A percentile compares a stretch with the other conserved stretches of the same genome.
Evolutionary conservation across 2,797 vertebrate species (phyloP).

Genomic region (Stomatorhinus walkeri): DNA sequence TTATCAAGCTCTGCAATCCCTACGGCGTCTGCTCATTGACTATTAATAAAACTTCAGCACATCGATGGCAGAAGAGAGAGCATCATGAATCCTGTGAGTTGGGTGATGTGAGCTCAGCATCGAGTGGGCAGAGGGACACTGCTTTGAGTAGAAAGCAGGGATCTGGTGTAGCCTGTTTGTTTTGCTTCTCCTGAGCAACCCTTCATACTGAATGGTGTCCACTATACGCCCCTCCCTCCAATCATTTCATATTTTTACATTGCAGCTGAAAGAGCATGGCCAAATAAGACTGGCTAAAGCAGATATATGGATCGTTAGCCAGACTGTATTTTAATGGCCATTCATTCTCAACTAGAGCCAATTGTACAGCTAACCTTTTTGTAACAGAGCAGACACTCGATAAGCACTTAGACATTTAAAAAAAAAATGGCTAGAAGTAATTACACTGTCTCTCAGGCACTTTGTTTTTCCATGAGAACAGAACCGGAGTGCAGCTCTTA

Average conservation of each 20-base stretch:
- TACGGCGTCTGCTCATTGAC: slow-evolving; percentile 53
- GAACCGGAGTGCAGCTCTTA: not conserved
- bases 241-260: not conserved
- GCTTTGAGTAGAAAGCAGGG: not conserved
- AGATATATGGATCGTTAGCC: slow-evolving; percentile 15
- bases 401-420: slow-evolving; percentile 9
- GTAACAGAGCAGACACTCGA: slow-evolving; percentile 7
- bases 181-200: not conserved
- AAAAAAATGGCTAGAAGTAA: not conserved
- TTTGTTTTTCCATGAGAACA: slow-evolving; percentile 10
- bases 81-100: slow-evolving; percentile 2
- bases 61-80: not conserved
- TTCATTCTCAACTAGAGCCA: slow-evolving; percentile 5
- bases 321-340: slow-evolving; percentile 16
- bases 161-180: not conserved
- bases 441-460: not conserved
- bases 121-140: too few relatives aligned
- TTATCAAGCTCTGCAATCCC: slow-evolving; percentile 59
- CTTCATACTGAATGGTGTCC: not conserved
- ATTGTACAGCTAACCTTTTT: slow-evolving; percentile 14
- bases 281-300: slow-evolving; percentile 2
- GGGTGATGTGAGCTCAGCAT: not conserved
- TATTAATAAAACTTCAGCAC: slow-evolving; percentile 56
- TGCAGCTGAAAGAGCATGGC: not conserved
- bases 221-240: not conserved